These are phyloP conservation scores for Antechinus stuartii DNA, from an alignment of 2,113 vertebrate species.

Conservation along the genomic window DNA sequence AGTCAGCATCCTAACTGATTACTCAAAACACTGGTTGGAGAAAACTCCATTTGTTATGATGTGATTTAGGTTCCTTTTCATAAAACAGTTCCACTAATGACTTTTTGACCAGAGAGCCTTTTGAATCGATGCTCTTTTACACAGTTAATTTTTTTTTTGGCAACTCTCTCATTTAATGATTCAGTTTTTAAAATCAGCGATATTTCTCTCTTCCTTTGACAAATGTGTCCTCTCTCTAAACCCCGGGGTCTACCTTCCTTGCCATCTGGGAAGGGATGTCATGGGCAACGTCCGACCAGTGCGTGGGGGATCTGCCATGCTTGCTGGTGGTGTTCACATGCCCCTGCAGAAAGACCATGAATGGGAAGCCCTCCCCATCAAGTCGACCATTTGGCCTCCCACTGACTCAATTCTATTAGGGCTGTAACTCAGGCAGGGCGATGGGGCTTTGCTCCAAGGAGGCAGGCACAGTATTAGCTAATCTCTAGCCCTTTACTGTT, in stretches of 20 bases:
- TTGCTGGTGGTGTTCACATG: background rate
- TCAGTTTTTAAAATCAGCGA: background rate
- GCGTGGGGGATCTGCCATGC: constrained; percentile 1
- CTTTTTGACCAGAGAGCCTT: constrained; percentile 17
- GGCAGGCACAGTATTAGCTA: background rate
- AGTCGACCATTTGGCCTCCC: background rate
- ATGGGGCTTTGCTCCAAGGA: background rate
- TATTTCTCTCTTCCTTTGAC: constrained; percentile 44
- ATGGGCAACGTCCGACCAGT: constrained; percentile 4
- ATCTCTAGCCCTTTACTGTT: background rate
- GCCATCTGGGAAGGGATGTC: constrained; percentile 53
- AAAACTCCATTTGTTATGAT: background rate
- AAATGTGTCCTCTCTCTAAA: constrained; percentile 32
- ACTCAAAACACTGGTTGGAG: background rate
- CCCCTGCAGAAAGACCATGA: background rate
- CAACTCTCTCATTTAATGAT: background rate
- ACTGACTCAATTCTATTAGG: background rate
- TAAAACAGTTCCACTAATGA: background rate
- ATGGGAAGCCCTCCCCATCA: background rate
- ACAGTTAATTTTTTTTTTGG: background rate
- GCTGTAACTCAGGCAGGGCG: background rate
- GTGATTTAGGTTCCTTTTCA: background rate
- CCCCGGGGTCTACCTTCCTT: constrained; percentile 43
- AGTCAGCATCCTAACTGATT: constrained; percentile 47
- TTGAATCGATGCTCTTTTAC: background rate